A percentile compares a stretch with the other conserved stretches of the same genome.
phyloP scores from a whole-genome alignment of 2,113 vertebrate genomes.

The Aspiorhynchus laticeps region DNA sequence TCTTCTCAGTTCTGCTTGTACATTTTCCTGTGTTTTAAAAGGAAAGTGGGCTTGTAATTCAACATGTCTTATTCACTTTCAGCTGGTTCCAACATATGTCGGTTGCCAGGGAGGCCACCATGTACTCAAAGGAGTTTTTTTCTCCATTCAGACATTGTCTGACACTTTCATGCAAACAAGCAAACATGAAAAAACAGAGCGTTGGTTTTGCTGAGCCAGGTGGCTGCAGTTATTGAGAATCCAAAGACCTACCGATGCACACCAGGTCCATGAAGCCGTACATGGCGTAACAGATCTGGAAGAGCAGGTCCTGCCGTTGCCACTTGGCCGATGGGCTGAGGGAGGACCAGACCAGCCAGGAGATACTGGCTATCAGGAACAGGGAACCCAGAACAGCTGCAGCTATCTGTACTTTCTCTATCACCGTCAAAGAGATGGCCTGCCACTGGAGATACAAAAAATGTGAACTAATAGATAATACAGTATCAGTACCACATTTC shows the following conservation, averaged over 20 bases:
- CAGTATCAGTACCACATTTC: not conserved
- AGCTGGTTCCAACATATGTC: not conserved
- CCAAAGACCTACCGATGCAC: constrained; percentile 80
- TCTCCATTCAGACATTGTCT: not conserved
- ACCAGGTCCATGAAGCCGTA: constrained; percentile 93
- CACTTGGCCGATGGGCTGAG: constrained; percentile 90
- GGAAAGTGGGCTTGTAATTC: constrained; percentile 6
- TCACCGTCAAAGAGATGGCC: constrained; percentile 90
- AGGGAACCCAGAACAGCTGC: constrained; percentile 88
- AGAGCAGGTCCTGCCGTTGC: constrained; percentile 92
- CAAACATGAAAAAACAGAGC: not conserved
- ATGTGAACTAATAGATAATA: not conserved
- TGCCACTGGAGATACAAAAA: constrained; percentile 79
- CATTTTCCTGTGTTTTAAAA: not conserved
- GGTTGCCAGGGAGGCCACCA: not conserved
- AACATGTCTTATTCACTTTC: not conserved
- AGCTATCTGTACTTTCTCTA: constrained; percentile 90
- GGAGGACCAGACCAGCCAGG: constrained; percentile 90
- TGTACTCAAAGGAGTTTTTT: not conserved
- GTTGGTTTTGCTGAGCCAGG: not conserved
- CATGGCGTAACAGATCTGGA: constrained; percentile 94
- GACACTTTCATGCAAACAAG: not conserved
- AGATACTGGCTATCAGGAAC: constrained; percentile 74
- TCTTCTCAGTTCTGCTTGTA: not conserved
- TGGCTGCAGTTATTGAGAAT: not conserved